Evolutionary conservation across 2,888 invertebrate species (phyloP), one percentile per base, ranked within the genome.

Genomic region (Petrophora chlorosata): DNA sequence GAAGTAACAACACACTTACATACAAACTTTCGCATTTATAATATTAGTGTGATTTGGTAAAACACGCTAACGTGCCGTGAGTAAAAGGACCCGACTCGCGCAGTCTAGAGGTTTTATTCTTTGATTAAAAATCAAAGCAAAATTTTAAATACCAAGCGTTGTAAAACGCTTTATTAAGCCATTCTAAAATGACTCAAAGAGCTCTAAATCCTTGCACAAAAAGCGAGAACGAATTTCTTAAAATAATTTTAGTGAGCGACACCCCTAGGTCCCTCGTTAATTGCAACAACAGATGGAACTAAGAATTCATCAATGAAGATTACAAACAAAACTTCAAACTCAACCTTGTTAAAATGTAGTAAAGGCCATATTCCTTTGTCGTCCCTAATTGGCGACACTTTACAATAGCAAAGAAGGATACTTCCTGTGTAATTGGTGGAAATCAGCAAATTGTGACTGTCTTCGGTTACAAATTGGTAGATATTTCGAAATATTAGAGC

Each of bases 211-310:
- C n/a, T n/a, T n/a, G n/a, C n/a, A n/a, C n/a, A n/a, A n/a, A n/a
- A n/a, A n/a, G n/a, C n/a, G n/a, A n/a, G n/a, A n/a, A n/a, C n/a
- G n/a, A n/a, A n/a, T n/a, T n/a, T n/a, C n/a, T n/a, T n/a, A n/a
- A n/a, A n/a, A n/a, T n/a, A n/a, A n/a, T n/a, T 26, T 45, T 32
- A 17, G 8, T 38, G 30, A 41, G 15, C 9, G 36, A 2, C 13
- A 36, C 13, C 14, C 46, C 70, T 74, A 65, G 25, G 15, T 5
- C 50, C 57, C 58, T 64, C 59, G 66, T 72, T 74, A 76, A 76
- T 76, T 76, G 67, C 58, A 59, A 59, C 58, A 69, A 25, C 70
- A 71, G 72, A 68, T 66, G 76, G 61, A 49, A 51, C 68, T 52
- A 58, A 61, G 63, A 59, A 67, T 66, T 69, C 67, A 64, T 74